phyloP scores from a whole-genome alignment of 2,797 vertebrate species.

The Phataginus tetradactyla region DNA sequence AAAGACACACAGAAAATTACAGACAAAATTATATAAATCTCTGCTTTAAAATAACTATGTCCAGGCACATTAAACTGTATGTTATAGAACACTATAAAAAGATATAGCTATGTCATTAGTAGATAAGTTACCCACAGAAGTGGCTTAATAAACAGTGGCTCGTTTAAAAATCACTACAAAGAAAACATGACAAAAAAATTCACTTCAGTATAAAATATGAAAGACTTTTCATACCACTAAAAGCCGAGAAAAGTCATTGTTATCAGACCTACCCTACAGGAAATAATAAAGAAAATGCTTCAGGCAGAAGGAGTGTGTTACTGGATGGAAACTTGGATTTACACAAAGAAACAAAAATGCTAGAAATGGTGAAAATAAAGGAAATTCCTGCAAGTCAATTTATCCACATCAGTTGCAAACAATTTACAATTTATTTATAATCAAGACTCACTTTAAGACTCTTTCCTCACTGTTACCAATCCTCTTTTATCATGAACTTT shows the following conservation, averaged over 20 bases:
- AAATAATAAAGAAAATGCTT: not conserved
- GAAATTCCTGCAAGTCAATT: not conserved
- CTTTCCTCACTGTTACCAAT: not conserved
- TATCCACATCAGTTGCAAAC: not conserved
- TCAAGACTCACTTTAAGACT: not conserved
- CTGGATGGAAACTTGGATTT: not conserved
- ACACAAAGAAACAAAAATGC: not conserved
- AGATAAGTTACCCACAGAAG: not conserved
- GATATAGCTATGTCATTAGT: not conserved
- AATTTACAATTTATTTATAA: not conserved
- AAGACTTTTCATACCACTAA: not conserved
- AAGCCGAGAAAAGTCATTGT: not conserved
- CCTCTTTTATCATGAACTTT: not conserved
- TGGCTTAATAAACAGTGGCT: not conserved
- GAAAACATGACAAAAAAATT: not conserved
- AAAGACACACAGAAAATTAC: not conserved
- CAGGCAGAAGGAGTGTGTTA: not conserved
- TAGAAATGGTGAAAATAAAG: not conserved
- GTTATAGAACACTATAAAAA: not conserved
- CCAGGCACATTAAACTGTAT: not conserved
- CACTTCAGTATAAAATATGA: not conserved
- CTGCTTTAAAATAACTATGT: not conserved
- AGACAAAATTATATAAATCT: not conserved
- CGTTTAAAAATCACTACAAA: not conserved
- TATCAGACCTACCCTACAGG: not conserved